phyloP scores from a whole-genome alignment of 2,797 vertebrate species.

The Rhynchotus rufescens region DNA sequence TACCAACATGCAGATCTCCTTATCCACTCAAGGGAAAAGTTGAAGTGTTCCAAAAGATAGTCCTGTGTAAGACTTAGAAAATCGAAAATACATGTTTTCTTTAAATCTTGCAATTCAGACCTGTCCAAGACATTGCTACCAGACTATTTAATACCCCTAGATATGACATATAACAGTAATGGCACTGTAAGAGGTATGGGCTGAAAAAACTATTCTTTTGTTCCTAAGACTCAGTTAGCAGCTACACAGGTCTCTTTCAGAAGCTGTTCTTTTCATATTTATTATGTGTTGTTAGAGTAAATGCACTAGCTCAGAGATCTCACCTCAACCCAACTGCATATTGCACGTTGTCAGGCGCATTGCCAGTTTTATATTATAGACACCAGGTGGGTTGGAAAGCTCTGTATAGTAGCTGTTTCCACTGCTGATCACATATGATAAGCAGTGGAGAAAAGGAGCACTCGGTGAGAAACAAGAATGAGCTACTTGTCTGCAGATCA shows the following conservation, averaged over 20 bases:
- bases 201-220: not conserved
- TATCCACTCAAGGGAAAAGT: not conserved
- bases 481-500: not conserved
- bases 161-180: fast-evolving
- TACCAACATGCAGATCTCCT: not conserved
- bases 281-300: not conserved
- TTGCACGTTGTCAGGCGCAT: not conserved
- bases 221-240: not conserved
- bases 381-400: not conserved
- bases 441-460: not conserved
- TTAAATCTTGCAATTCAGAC: fast-evolving
- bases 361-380: not conserved
- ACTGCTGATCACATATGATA: fast-evolving
- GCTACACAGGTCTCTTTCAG: not conserved
- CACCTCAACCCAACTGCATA: fast-evolving
- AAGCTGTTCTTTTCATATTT: not conserved
- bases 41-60: not conserved
- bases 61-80: not conserved
- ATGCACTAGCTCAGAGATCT: not conserved
- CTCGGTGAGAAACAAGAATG: not conserved
- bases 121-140: not conserved
- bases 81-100: not conserved
- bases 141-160: not conserved
- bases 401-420: fast-evolving
- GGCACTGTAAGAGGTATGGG: not conserved